phyloP scores from a whole-genome alignment of 1,140 invertebrate species.

The Plodia interpunctella region DNA sequence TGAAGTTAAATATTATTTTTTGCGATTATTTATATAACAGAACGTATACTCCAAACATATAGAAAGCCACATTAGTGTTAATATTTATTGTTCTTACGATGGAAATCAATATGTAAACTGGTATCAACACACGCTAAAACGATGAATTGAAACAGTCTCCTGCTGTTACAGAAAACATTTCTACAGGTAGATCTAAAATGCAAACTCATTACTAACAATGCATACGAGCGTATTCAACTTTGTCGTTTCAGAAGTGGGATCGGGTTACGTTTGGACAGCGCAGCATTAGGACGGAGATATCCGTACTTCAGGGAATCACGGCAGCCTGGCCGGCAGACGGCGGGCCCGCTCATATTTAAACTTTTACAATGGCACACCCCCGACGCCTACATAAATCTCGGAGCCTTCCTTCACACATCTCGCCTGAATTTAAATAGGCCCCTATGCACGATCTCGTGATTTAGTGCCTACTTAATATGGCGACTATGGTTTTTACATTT shows the following conservation, averaged over 20 bases:
- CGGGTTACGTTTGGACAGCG: slow-evolving; percentile 8
- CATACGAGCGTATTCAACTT: neutral
- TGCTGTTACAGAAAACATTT: no score
- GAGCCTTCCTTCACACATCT: slow-evolving; percentile 58
- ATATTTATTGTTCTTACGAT: no score
- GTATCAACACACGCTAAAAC: no score
- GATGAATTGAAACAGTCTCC: no score
- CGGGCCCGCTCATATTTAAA: slow-evolving; percentile 51
- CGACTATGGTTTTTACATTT: slow-evolving; percentile 27
- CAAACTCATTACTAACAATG: neutral
- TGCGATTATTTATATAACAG: no score
- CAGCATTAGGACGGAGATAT: slow-evolving; percentile 6
- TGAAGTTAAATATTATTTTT: no score
- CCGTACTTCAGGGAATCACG: slow-evolving; percentile 11
- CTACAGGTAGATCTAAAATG: neutral
- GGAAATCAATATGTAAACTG: no score
- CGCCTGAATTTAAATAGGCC: slow-evolving; percentile 61
- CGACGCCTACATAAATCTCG: slow-evolving; percentile 56
- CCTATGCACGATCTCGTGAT: slow-evolving; percentile 53
- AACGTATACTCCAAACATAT: no score
- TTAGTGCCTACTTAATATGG: slow-evolving; percentile 42
- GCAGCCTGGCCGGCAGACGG: neutral
- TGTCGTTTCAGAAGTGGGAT: neutral
- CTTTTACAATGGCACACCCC: slow-evolving; percentile 49
- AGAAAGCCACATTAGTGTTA: no score